These are phyloP conservation scores for Mastigias papua DNA, from an alignment of 30 jellyfish, hydroid and myxozoan genomes.

Conservation along the genomic window DNA sequence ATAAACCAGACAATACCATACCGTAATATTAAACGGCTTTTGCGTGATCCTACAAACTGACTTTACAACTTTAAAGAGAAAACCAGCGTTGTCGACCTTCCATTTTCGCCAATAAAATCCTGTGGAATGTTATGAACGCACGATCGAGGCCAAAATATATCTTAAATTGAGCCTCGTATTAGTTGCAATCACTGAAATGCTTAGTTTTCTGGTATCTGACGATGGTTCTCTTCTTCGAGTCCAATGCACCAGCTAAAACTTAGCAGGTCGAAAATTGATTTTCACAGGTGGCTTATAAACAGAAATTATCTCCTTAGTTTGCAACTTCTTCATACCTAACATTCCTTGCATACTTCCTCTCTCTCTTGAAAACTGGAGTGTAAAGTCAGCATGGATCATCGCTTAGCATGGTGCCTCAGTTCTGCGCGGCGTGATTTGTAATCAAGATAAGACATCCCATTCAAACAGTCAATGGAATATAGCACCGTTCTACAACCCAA, in stretches of 20 bases:
- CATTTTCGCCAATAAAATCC: slow-evolving; percentile 7
- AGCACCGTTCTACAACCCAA: no score
- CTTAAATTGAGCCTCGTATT: not conserved
- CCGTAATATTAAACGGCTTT: not conserved
- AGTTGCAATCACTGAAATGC: not conserved
- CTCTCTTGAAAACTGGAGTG: not conserved
- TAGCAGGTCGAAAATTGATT: slow-evolving; percentile 3
- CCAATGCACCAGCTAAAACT: not conserved
- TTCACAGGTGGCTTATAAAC: slow-evolving; percentile 15
- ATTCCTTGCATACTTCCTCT: not conserved
- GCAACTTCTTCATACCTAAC: not conserved
- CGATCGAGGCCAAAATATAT: slow-evolving; percentile 2
- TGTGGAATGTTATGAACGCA: slow-evolving; percentile 13
- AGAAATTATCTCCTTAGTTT: not conserved
- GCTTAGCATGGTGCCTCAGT: no score
- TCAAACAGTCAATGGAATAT: no score
- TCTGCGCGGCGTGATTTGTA: not conserved
- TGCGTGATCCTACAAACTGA: not conserved
- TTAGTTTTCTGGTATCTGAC: not conserved
- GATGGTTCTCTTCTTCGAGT: not conserved
- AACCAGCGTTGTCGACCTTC: not conserved
- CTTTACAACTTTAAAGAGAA: not conserved
- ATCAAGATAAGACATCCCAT: no score
- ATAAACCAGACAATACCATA: not conserved
- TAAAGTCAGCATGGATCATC: no score